These are phyloP conservation scores for Phalacrocorax pelagicus DNA, from an alignment of 2,113 vertebrate species.

Conservation along the genomic window DNA sequence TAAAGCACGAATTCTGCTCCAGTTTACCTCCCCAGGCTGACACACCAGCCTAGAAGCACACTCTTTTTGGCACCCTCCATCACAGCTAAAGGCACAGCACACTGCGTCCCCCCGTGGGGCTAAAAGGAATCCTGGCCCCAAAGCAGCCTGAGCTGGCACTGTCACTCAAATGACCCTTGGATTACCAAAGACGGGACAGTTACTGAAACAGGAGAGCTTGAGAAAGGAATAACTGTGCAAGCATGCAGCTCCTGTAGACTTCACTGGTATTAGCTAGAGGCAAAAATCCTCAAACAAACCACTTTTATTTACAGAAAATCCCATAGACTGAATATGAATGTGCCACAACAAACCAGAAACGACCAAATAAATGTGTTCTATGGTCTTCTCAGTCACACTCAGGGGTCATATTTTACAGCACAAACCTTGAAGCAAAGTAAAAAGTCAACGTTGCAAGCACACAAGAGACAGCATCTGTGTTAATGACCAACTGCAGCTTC, in stretches of 20 bases:
- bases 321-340: background rate
- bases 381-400: background rate
- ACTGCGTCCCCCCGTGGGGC: background rate
- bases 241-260: background rate
- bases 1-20: background rate
- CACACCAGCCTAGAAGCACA: background rate
- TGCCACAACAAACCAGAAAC: background rate
- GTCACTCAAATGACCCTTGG: background rate
- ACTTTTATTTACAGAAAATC: slow-evolving; percentile 26
- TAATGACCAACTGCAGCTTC: background rate
- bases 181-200: background rate
- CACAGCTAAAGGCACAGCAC: background rate
- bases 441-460: background rate
- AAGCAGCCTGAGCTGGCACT: background rate
- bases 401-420: background rate
- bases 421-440: background rate
- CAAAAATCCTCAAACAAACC: slow-evolving; percentile 1
- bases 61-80: background rate
- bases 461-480: background rate
- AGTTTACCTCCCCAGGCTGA: background rate
- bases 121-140: background rate
- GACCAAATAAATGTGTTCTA: background rate
- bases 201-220: background rate
- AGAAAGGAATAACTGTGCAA: background rate
- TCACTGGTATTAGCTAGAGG: background rate